A percentile compares a stretch with the other conserved stretches of the same genome.
Evolutionary conservation across 2,797 vertebrate genomes (phyloP).

Genomic region (Hoplostethus atlanticus): DNA sequence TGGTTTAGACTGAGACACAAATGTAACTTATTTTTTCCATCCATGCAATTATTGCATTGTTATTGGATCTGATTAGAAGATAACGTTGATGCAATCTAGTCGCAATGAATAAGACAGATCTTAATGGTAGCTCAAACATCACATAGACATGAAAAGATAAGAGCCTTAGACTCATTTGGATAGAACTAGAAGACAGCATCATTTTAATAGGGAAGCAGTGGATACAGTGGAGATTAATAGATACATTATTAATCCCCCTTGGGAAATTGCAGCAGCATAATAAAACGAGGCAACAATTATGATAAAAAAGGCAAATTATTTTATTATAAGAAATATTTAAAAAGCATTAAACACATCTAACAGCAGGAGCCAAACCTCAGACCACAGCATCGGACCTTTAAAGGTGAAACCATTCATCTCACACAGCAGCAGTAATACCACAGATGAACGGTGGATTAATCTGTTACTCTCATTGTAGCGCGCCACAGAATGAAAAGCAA

Average conservation of each 20-base stretch:
- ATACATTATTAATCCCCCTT: too few relatives aligned
- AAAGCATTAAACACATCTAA: neutral
- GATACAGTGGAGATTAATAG: too few relatives aligned
- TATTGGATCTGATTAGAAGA: too few relatives aligned
- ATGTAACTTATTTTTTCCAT: neutral
- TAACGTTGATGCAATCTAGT: too few relatives aligned
- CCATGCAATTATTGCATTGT: too few relatives aligned
- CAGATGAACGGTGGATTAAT: conserved; percentile 18
- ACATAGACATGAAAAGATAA: too few relatives aligned
- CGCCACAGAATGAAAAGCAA: conserved; percentile 4
- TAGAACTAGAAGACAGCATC: too few relatives aligned
- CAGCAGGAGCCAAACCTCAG: conserved; percentile 2
- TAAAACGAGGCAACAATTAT: neutral
- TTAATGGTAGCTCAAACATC: too few relatives aligned
- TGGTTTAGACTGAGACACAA: too few relatives aligned
- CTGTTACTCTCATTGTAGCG: neutral
- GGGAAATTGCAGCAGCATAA: neutral
- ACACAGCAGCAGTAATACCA: conserved; percentile 1
- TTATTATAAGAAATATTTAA: neutral
- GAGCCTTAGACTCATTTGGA: too few relatives aligned
- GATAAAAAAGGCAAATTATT: neutral
- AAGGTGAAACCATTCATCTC: conserved; percentile 18
- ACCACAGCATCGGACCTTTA: neutral
- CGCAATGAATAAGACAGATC: too few relatives aligned
- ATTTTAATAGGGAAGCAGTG: too few relatives aligned